Conservation (phyloP, 2,888 invertebrate species). For the Halictus ligatus region DNA sequence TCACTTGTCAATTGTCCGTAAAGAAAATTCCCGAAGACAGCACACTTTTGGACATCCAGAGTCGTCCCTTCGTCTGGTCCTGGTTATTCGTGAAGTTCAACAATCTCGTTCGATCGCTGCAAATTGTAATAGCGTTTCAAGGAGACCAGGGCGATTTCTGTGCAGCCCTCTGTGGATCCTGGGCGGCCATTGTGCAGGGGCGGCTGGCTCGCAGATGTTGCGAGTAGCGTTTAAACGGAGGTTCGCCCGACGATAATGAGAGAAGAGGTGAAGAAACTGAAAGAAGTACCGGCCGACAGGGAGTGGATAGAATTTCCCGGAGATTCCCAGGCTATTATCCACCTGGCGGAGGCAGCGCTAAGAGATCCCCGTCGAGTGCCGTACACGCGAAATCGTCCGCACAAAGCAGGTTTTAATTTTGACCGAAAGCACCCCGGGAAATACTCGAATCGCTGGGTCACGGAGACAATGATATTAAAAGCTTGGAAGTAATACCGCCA, state of each 20-base stretch:
- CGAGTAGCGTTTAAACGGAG: constrained; percentile 22
- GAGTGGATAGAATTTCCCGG: constrained; percentile 33
- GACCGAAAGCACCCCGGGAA: constrained; percentile 33
- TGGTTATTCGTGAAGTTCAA: no score
- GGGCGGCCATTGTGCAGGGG: not conserved
- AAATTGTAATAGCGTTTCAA: no score
- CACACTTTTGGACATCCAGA: no score
- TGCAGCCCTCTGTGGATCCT: no score
- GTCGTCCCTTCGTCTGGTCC: no score
- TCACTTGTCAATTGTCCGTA: no score
- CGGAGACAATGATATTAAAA: constrained; percentile 61
- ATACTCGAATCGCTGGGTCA: constrained; percentile 50
- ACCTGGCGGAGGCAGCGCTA: not conserved
- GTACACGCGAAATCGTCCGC: constrained; percentile 37
- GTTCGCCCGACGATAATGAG: constrained; percentile 28
- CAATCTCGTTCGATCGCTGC: no score
- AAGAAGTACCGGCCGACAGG: not conserved
- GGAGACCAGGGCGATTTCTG: no score
- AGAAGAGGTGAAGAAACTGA: constrained; percentile 14
- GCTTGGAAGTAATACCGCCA: constrained; percentile 56
- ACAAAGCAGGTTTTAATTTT: constrained; percentile 61
- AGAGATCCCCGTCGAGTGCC: constrained; percentile 6
- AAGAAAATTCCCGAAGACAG: no score
- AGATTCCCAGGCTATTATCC: constrained; percentile 43
- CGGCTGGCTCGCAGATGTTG: constrained; percentile 11